These are phyloP conservation scores for Procambarus clarkii DNA, from an alignment of 1,140 invertebrate genomes.

Conservation along the genomic window DNA sequence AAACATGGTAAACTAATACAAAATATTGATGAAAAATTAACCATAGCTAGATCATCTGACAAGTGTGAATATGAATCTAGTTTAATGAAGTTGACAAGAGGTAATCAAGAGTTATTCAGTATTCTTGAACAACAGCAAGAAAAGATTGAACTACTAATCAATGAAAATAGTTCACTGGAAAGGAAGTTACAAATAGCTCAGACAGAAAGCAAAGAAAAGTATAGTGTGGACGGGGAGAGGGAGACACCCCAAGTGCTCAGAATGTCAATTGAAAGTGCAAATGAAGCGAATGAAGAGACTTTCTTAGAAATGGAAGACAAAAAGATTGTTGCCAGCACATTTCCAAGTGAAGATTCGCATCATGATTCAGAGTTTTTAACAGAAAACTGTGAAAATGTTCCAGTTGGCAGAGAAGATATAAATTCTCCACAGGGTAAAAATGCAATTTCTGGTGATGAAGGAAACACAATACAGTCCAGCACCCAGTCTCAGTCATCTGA, in stretches of 20 bases:
- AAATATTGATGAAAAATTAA: conserved; percentile 47
- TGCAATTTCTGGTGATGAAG: neutral
- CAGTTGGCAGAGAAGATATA: neutral
- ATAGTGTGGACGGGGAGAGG: neutral
- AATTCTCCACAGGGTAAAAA: neutral
- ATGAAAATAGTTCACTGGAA: conserved; percentile 41
- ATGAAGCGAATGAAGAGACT: neutral
- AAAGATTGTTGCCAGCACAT: neutral
- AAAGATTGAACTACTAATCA: conserved; percentile 31
- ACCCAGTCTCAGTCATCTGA: neutral
- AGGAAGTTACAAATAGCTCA: conserved; percentile 36
- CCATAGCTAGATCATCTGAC: neutral
- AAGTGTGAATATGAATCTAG: conserved; percentile 6
- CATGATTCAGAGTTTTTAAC: neutral
- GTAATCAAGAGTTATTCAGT: conserved; percentile 28
- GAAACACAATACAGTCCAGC: neutral
- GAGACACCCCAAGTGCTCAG: neutral
- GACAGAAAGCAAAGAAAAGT: neutral
- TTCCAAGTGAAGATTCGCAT: neutral
- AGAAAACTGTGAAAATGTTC: neutral
- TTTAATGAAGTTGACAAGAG: conserved; percentile 16
- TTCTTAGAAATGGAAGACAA: neutral
- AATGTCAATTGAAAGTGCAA: neutral
- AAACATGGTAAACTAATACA: conserved; percentile 41
- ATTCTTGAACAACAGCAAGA: conserved; percentile 33